Percentiles rank a stretch among this genome's conserved stretches.
phyloP scores from a whole-genome alignment of 2,113 vertebrate genomes.

The Pelodiscus sinensis region DNA sequence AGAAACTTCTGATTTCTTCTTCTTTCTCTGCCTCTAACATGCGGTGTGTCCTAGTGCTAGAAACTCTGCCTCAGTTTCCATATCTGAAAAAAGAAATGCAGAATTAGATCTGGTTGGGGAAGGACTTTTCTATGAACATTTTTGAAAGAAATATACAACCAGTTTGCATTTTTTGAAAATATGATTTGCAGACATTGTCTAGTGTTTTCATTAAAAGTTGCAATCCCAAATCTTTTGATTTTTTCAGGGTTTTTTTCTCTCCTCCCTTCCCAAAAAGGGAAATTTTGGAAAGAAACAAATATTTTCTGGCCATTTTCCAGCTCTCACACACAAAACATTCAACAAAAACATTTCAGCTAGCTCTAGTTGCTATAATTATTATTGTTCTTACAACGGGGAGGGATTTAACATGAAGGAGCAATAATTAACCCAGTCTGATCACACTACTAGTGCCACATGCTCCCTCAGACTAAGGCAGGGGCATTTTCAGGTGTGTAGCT shows the following conservation, averaged over 20 bases:
- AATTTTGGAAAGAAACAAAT: background rate
- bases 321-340: background rate
- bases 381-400: background rate
- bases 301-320: background rate
- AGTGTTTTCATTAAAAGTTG: background rate
- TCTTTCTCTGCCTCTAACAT: background rate
- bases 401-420: background rate
- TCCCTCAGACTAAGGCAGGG: background rate
- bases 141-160: background rate
- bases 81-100: background rate
- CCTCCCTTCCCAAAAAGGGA: accelerated
- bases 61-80: background rate
- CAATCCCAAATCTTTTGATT: background rate
- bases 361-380: background rate
- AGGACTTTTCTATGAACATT: background rate
- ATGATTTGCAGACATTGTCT: background rate
- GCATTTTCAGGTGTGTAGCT: accelerated
- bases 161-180: background rate
- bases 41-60: background rate
- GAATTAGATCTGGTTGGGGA: background rate
- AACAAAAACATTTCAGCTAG: accelerated
- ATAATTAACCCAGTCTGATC: background rate
- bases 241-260: background rate
- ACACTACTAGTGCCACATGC: accelerated
- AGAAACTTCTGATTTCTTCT: background rate